These are phyloP conservation scores for Echeneis naucrates DNA, from an alignment of 2,797 vertebrate species.

Conservation along the genomic window DNA sequence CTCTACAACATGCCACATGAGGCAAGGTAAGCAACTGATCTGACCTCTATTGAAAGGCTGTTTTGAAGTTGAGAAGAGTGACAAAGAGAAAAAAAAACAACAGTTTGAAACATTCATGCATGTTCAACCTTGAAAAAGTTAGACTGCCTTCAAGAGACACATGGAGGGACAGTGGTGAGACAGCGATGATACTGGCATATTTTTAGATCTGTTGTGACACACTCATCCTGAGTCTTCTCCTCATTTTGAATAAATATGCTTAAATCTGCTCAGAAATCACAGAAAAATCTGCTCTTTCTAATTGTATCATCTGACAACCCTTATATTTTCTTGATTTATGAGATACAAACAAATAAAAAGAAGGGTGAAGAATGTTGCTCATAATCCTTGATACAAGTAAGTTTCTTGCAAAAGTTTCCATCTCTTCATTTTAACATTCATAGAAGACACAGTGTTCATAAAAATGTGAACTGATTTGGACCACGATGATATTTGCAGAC, in stretches of 20 bases:
- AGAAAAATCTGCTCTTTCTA: neutral
- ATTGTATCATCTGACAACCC: neutral
- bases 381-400: no score
- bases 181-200: no score
- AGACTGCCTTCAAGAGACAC: neutral
- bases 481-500: no score
- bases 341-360: neutral
- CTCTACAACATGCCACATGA: neutral
- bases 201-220: no score
- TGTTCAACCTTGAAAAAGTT: no score
- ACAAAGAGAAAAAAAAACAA: neutral
- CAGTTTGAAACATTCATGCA: neutral
- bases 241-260: neutral
- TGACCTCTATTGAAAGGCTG: neutral
- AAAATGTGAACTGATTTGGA: no score
- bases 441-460: no score
- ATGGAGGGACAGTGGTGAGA: neutral
- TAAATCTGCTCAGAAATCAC: neutral
- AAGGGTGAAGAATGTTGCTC: neutral
- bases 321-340: neutral
- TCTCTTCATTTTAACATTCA: no score
- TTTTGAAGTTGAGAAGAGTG: neutral
- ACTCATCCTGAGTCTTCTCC: neutral
- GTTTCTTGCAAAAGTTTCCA: no score
- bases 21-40: neutral